phyloP scores from a whole-genome alignment of 2,797 vertebrate species.

The Sebastes steindachneri region DNA sequence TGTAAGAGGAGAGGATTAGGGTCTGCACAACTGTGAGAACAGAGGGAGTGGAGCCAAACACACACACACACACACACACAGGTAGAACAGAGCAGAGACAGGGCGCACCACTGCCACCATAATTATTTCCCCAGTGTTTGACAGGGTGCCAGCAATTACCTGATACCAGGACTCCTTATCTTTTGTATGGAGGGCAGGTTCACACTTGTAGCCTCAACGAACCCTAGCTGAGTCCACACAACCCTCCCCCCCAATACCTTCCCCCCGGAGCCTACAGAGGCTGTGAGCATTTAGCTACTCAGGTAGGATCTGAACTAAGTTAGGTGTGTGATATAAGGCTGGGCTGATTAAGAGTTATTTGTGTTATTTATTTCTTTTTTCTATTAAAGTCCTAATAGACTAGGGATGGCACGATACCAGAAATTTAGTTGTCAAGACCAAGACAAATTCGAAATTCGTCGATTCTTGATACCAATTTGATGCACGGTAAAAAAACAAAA shows the following conservation, averaged over 20 bases:
- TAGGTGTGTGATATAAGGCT: slow-evolving; percentile 18
- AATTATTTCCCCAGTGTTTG: slow-evolving; percentile 79
- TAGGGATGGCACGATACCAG: too few relatives aligned
- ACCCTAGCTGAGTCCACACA: slow-evolving; percentile 6
- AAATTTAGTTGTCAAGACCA: too few relatives aligned
- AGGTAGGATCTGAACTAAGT: not conserved
- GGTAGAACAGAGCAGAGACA: slow-evolving; percentile 24
- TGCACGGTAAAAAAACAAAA: too few relatives aligned
- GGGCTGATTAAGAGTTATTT: not conserved
- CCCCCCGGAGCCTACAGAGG: slow-evolving; percentile 30
- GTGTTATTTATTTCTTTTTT: not conserved
- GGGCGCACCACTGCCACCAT: slow-evolving; percentile 59
- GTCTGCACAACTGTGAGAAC: slow-evolving; percentile 39
- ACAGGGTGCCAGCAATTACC: slow-evolving; percentile 81
- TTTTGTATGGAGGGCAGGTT: slow-evolving; percentile 70
- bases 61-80: slow-evolving; percentile 7
- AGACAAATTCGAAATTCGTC: accelerated
- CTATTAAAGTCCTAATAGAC: too few relatives aligned
- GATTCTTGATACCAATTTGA: too few relatives aligned
- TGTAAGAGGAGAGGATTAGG: slow-evolving; percentile 64
- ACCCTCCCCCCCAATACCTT: not conserved
- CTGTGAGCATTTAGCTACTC: slow-evolving; percentile 19
- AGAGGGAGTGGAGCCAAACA: slow-evolving; percentile 20
- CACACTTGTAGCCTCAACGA: slow-evolving; percentile 59
- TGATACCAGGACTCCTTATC: slow-evolving; percentile 80